Conservation (phyloP, 2,888 invertebrate species). For the Drosophila cognata region DNA sequence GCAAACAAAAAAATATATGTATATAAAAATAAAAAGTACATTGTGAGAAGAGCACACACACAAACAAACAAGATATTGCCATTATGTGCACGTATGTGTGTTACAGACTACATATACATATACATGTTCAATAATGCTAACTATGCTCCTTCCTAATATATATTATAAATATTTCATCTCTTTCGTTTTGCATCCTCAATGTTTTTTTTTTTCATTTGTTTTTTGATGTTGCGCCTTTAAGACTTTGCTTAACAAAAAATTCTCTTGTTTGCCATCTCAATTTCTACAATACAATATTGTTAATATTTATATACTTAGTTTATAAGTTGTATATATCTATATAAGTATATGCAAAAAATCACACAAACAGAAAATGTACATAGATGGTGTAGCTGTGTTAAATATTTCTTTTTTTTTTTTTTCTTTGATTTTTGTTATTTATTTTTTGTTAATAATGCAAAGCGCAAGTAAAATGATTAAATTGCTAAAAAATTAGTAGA, state of each 20-base stretch:
- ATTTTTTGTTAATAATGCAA: constrained; percentile 44
- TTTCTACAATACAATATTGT: constrained; percentile 64
- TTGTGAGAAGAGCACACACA: constrained; percentile 26
- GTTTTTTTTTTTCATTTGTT: constrained; percentile 11
- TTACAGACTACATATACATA: constrained; percentile 59
- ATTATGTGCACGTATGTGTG: constrained; percentile 34
- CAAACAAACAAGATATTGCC: constrained; percentile 38
- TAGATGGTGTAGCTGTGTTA: constrained; percentile 60
- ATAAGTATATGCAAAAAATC: constrained; percentile 59
- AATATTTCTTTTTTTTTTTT: constrained; percentile 31
- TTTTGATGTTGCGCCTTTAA: constrained; percentile 59
- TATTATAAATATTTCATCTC: constrained; percentile 45
- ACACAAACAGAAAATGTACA: constrained; percentile 71
- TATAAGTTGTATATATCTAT: constrained; percentile 41
- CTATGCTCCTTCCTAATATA: constrained; percentile 54
- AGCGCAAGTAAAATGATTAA: constrained; percentile 62
- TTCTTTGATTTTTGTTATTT: constrained; percentile 6
- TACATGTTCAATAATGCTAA: constrained; percentile 76
- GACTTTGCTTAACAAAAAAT: constrained; percentile 59
- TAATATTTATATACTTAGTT: constrained; percentile 53
- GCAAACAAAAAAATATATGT: constrained; percentile 5
- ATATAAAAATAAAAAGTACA: constrained; percentile 28
- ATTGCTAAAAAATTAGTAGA: constrained; percentile 52
- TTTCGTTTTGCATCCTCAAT: constrained; percentile 20
- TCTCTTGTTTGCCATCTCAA: constrained; percentile 38